Base-by-base conservation (phyloP, 2,888 invertebrate species). In the Cheilosia urbana region DNA sequence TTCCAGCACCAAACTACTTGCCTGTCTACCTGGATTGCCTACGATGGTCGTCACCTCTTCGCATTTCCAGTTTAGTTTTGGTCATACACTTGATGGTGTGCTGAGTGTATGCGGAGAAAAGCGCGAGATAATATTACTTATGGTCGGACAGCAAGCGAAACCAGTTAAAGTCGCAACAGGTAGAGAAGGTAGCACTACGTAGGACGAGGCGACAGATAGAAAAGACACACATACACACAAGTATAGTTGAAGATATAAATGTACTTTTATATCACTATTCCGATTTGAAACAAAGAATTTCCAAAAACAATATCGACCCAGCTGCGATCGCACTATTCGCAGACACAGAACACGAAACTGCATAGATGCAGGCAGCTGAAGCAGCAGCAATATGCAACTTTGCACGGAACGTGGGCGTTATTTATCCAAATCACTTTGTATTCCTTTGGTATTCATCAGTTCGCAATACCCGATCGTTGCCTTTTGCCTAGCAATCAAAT, bases 91-190 rank as follows among this genome's bases (percentile, higher is more conserved):
- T 73, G 58, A 42, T 73, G 21, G 72, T 68, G 42, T 85, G 66
- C 47, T 57, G 47, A 47, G 51, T 62, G 42, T 82, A 55, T 80
- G 75, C 57, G 62, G 71, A 71, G 85, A 85, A 85, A 85, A 85
- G 76, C 81, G 76, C 85, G 76, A 85, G 81, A 85, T 72, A 65
- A 79, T 80, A 85, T 85, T 76, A 85, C 81, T 81, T 85, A 85
- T 81, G 68, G 53, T 42, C 71, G 71, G 47, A 51, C 72, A 81
- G 66, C 68, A 62, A 72, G 30, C 77, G 72, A 85, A 85, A 85
- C 85, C 85, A 77, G 85, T 85, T 85, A 77, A 81, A 81, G 81
- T 85, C 62, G 81, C 75, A 80, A 84, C 80, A 80, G 80, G 80
- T 80, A 84, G 79, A 75, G 55, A 51, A 75, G 47, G 53, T 27